These are phyloP conservation scores for Enteromius radiatus DNA, from an alignment of 2,797 vertebrate genomes.

Conservation along the genomic window DNA sequence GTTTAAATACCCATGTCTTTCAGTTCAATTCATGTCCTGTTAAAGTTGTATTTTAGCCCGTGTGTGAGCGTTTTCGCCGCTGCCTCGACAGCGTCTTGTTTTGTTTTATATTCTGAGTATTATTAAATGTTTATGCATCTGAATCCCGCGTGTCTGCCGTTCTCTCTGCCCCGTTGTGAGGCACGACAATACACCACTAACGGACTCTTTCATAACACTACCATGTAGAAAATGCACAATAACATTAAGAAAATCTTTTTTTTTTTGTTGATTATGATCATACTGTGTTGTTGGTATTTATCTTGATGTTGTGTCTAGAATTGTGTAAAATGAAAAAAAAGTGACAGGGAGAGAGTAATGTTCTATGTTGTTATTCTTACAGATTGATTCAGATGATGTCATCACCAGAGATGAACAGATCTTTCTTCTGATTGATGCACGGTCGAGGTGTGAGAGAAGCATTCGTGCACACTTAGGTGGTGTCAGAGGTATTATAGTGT, in stretches of 20 bases:
- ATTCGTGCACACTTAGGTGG: conserved; percentile 76
- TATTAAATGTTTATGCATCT: too few relatives aligned
- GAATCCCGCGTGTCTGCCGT: too few relatives aligned
- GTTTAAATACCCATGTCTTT: too few relatives aligned
- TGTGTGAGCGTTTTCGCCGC: too few relatives aligned
- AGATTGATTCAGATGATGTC: conserved; percentile 90
- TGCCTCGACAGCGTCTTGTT: too few relatives aligned
- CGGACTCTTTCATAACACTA: too few relatives aligned
- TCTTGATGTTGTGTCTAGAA: neutral
- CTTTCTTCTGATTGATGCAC: conserved; percentile 85
- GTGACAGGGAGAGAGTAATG: neutral
- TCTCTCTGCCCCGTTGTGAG: too few relatives aligned
- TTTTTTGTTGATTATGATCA: neutral
- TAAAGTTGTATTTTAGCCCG: too few relatives aligned
- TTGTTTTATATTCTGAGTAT: too few relatives aligned
- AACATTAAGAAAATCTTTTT: too few relatives aligned
- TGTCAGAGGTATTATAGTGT: conserved; percentile 74
- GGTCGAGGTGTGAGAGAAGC: conserved; percentile 80
- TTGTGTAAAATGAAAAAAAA: neutral
- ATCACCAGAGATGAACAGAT: conserved; percentile 91
- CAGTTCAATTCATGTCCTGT: too few relatives aligned
- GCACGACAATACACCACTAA: too few relatives aligned
- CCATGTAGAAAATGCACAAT: neutral
- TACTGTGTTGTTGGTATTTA: neutral
- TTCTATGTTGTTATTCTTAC: conserved; percentile 19